Base-by-base conservation (phyloP, 2,797 vertebrate genomes). In the Helarctos malayanus region DNA sequence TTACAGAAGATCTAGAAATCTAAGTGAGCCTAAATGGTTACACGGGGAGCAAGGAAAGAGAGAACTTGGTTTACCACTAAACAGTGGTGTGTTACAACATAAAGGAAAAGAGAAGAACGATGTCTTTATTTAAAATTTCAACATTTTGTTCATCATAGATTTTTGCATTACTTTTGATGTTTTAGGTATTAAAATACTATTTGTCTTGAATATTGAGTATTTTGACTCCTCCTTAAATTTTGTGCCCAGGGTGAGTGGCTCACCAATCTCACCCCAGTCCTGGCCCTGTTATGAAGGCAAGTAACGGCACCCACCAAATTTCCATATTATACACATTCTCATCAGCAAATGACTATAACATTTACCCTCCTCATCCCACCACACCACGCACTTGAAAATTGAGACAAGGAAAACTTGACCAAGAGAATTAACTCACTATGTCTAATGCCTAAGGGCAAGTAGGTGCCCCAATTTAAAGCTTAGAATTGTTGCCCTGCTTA, bases 131-230 rank as follows among this genome's bases (percentile, higher is more conserved):
- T 89, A 69, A 89, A 76, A 59, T 59, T 71, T 47, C 75, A 41
- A 21, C 65, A 85, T 81, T 92, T 83, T 78, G 25, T 52, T 83
- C 59, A 21, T 61, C 25, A 32, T 11, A 19, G 7, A 52, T 57
- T 76, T 95, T n/a, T 76, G 16, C 23, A 89, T 68, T 41, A 52
- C 12, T 79, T 79, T 59, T 76, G 5, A 82, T 27, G 19, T 73
- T 86, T 57, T 0, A 47, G 47, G 25, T 19, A 19, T 80, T 57
- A 75, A 59, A 80, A 45, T 52, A n/a, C 41, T 35, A n/a, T 29
- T 27, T 61, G 16, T 76, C 29, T 65, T 41, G 27, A 71, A n/a
- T 57, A 6, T 32, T 75, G 27, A 49, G n/a, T 25, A 27, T 65
- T 47, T 25, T 47, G 21, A 76, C 45, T 78, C 32, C 19, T 75